Conservation (phyloP, 35 echinoderm and acorn worm species). For the Ophioderma brevispina region DNA sequence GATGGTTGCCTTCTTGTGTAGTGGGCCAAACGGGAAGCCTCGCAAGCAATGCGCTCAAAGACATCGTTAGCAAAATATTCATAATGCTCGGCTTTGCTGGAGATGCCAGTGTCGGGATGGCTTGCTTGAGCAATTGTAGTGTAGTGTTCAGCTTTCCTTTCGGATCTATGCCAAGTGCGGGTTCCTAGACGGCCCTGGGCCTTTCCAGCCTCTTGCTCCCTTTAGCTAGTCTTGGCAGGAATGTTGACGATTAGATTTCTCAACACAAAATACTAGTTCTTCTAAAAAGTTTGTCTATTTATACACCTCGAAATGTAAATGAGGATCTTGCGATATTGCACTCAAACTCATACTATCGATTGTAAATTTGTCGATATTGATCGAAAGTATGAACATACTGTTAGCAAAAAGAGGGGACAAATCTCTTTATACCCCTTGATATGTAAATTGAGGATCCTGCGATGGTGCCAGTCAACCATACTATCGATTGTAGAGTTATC, state of each 20-base stretch:
- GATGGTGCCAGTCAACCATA: too few relatives aligned
- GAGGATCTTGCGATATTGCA: background rate
- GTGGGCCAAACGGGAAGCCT: slow-evolving; percentile 84
- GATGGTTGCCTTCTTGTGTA: slow-evolving; percentile 94
- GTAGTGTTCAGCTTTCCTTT: slow-evolving; percentile 85
- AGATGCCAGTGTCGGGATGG: slow-evolving; percentile 97
- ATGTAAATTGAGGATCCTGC: too few relatives aligned
- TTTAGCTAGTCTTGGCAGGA: slow-evolving; percentile 72
- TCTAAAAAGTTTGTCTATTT: background rate
- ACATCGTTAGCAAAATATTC: slow-evolving; percentile 94
- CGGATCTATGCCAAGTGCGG: slow-evolving; percentile 30
- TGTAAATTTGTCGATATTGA: too few relatives aligned
- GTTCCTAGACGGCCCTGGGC: slow-evolving; percentile 44
- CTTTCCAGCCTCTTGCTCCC: slow-evolving; percentile 84
- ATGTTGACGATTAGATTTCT: slow-evolving; percentile 19
- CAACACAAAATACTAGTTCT: background rate
- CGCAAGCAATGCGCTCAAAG: slow-evolving; percentile 92
- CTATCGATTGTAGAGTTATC: too few relatives aligned
- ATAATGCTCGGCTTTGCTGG: slow-evolving; percentile 92
- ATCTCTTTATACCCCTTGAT: too few relatives aligned
- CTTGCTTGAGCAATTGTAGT: slow-evolving; percentile 98
- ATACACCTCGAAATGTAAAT: slow-evolving; percentile 3
- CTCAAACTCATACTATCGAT: too few relatives aligned
- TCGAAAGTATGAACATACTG: too few relatives aligned
- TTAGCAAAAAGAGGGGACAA: too few relatives aligned